phyloP scores from a whole-genome alignment of 2,113 vertebrate genomes.

The Pluvialis apricaria region DNA sequence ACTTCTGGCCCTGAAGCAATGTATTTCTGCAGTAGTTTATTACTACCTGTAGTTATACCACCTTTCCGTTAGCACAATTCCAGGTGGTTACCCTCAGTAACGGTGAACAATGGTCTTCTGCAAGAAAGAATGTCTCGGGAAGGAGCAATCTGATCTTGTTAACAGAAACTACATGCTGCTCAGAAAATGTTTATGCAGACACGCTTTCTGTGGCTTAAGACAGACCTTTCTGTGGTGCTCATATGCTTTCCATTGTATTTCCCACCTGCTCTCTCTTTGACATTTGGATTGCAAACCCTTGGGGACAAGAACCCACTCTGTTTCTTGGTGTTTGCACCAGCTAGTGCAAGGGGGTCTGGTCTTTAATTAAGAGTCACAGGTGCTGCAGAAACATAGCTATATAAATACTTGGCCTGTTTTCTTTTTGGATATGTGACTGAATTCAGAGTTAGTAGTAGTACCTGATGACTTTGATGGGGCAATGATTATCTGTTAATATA shows the following conservation, averaged over 20 bases:
- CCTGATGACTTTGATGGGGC: background rate
- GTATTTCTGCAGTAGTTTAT: background rate
- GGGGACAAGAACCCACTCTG: background rate
- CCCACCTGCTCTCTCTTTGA: background rate
- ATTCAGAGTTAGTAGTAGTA: background rate
- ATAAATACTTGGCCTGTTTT: background rate
- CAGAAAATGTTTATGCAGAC: background rate
- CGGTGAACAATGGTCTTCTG: background rate
- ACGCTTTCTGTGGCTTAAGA: background rate
- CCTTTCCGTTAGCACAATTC: background rate
- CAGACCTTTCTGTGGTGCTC: background rate
- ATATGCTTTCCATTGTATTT: background rate
- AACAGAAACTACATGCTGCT: background rate
- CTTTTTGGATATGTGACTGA: background rate
- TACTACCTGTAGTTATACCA: background rate
- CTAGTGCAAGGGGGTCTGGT: background rate
- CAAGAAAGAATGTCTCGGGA: background rate
- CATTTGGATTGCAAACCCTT: background rate
- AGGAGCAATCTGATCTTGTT: background rate
- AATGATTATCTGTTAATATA: background rate
- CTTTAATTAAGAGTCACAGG: background rate
- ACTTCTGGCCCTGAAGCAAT: background rate
- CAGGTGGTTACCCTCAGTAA: background rate
- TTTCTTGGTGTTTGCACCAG: background rate
- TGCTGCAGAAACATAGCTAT: background rate